Base-by-base conservation (phyloP, 2,113 vertebrate species). In the Ciconia stormi region DNA sequence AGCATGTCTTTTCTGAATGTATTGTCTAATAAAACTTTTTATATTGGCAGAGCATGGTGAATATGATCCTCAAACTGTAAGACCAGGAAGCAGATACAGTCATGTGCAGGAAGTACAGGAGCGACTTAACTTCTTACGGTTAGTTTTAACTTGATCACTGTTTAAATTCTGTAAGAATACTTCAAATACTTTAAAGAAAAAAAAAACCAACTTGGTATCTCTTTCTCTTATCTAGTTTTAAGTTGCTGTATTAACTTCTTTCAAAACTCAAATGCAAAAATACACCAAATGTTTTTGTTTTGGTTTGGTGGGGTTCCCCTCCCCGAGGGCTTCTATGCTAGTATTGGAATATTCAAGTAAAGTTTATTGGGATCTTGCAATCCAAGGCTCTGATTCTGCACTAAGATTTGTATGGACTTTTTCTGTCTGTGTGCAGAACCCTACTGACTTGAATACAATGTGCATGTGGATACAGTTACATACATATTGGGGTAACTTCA, bases 81-180 rank as follows among this genome's bases (percentile, higher is more conserved):
- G 99, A 91, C 98, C 99, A 32, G 99, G 99, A 87, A 99, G 99
- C 97, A 99, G 99, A 97, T 99, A 99, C 72, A 99, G 99, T 96
- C 99, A 99, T 40, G 99, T 99, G 67, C 99, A 99, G 98, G 99
- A 99, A 98, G 99, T 99, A 40, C 99, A 99, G 97, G 99, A 99
- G 92, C 98, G 99, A 61, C 99, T 99, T 30, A 99, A 99, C 98
- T 99, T 99, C 97, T 97, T 99, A 97, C 98, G 99, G 99, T 99
- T 97, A 95, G 98, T 97, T 96, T 92, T 34, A 40, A 38, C n/a
- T 40, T 52, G 16, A n/a, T 7, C 3, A 0, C 82, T 69, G 36
- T 78, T 80, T n/a, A 8, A 62, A 18, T 93, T 47, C 52, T 77
- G 9, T 50, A 34, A 46, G 21, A 87, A 16, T 59, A 20, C 3